Evolutionary conservation across 2,888 invertebrate genomes (phyloP).

Genomic region (Erannis defoliaria): DNA sequence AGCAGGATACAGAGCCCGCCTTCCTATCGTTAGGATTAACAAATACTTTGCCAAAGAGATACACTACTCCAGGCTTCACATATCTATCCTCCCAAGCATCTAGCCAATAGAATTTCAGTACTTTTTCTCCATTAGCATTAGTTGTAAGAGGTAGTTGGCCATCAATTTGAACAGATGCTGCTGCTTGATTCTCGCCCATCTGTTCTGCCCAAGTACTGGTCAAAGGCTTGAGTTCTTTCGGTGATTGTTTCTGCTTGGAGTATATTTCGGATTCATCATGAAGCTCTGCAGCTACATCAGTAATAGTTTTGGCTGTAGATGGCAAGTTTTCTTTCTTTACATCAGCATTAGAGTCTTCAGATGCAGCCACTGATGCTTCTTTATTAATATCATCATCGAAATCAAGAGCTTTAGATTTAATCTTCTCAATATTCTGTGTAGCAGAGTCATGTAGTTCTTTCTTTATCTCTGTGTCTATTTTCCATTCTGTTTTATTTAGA

Average conservation of each 20-base stretch:
- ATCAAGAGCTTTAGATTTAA: slow-evolving; percentile 76
- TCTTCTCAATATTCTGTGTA: slow-evolving; percentile 80
- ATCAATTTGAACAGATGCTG: slow-evolving; percentile 74
- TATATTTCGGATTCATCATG: slow-evolving; percentile 82
- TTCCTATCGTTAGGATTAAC: slow-evolving; percentile 81
- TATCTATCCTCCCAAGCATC: slow-evolving; percentile 97
- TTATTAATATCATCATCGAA: slow-evolving; percentile 80
- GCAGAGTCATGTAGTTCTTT: slow-evolving; percentile 75
- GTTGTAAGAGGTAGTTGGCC: slow-evolving; percentile 84
- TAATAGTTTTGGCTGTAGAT: slow-evolving; percentile 63
- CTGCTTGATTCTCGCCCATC: slow-evolving; percentile 66
- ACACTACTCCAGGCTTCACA: slow-evolving; percentile 94
- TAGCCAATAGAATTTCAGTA: slow-evolving; percentile 92
- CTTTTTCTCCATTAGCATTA: slow-evolving; percentile 84
- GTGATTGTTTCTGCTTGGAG: slow-evolving; percentile 64
- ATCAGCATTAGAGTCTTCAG: slow-evolving; percentile 44
- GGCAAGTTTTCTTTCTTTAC: slow-evolving; percentile 54
- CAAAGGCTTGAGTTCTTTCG: slow-evolving; percentile 69
- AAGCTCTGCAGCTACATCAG: slow-evolving; percentile 79
- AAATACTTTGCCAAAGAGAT: slow-evolving; percentile 96
- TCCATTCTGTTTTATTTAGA: slow-evolving; percentile 71
- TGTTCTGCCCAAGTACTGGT: slow-evolving; percentile 75
- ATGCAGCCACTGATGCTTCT: slow-evolving; percentile 52
- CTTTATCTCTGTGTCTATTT: slow-evolving; percentile 79
- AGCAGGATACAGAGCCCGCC: slow-evolving; percentile 91